Base-by-base conservation (phyloP, 2,113 vertebrate species). In the Bungarus multicinctus region DNA sequence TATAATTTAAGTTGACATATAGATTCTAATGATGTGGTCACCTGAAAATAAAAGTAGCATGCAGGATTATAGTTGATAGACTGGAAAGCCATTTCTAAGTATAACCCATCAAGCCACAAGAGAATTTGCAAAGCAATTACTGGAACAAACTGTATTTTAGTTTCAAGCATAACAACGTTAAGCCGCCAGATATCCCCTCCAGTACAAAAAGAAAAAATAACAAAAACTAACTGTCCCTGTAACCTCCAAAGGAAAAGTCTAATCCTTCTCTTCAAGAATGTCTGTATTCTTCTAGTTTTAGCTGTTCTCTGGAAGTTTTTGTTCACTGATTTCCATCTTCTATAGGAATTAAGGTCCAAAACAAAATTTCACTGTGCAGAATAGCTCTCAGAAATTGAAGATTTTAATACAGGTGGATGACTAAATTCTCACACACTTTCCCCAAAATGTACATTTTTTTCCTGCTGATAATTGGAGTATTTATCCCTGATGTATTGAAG, bases 11-110 rank as follows among this genome's bases (percentile, higher is more conserved):
- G 30, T 47, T 89, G 87, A 85, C 43, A 27, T 53, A 89, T 25
- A 39, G 27, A 89, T 92, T 92, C 85, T 54, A 25, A 69, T 92
- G 23, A 69, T 89, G 10, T 45, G 57, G 69, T 89, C 88, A 85
- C n/a, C 43, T 89, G 87, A 89, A 89, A 89, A 50, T 85, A 85
- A 89, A 89, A 55, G 52, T 52, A 92, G 60, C 27, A 69, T n/a
- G 45, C 34, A 18, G 10, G 50, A 92, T 45, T 30, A 34, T 54
- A 52, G 43, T 25, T 50, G 30, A 54, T 64, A 88, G 50, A 27
- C 14, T 89, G 92, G 34, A 92, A 16, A 34, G 45, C 39, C 91
- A n/a, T 5, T 89, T 43, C 53, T 88, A 92, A 89, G 43, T 81
- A 81, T 43, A 81, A 43, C 74, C 74, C 7, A 43, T 81, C 34